Conservation (phyloP, 2,113 vertebrate species). For the Gopherus evgoodei region DNA sequence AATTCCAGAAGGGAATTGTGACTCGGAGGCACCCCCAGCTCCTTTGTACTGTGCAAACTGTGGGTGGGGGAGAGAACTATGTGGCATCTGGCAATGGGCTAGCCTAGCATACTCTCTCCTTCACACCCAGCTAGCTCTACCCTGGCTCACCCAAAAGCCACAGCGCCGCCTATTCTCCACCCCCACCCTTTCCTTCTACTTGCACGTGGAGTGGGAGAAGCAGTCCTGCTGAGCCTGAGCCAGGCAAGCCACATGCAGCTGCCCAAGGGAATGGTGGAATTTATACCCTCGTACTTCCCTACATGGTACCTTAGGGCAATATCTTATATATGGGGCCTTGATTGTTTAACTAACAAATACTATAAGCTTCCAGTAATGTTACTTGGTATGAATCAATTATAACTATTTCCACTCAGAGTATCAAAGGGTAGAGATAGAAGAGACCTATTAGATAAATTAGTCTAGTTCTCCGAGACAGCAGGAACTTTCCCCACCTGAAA, state of each 20-base stretch:
- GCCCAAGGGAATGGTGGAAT: background rate
- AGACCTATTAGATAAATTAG: background rate
- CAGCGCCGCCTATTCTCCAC: background rate
- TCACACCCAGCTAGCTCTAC: background rate
- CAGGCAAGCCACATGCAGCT: background rate
- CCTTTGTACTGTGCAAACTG: accelerated
- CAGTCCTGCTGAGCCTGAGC: background rate
- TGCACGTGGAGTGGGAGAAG: background rate
- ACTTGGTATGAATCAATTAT: background rate
- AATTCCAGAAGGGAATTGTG: background rate
- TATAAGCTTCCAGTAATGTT: background rate
- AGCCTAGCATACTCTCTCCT: background rate
- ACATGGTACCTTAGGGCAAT: background rate
- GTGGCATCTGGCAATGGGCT: background rate
- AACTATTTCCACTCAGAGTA: background rate
- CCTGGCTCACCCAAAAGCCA: background rate
- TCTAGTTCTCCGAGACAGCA: background rate
- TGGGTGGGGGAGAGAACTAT: background rate
- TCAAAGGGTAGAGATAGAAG: background rate
- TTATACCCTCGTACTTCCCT: background rate
- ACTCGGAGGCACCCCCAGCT: accelerated
- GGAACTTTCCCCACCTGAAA: background rate
- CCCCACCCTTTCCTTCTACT: background rate
- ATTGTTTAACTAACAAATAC: background rate
- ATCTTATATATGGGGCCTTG: background rate